These are phyloP conservation scores for Mimachlamys varia DNA, from an alignment of 2,888 invertebrate genomes.

Conservation along the genomic window DNA sequence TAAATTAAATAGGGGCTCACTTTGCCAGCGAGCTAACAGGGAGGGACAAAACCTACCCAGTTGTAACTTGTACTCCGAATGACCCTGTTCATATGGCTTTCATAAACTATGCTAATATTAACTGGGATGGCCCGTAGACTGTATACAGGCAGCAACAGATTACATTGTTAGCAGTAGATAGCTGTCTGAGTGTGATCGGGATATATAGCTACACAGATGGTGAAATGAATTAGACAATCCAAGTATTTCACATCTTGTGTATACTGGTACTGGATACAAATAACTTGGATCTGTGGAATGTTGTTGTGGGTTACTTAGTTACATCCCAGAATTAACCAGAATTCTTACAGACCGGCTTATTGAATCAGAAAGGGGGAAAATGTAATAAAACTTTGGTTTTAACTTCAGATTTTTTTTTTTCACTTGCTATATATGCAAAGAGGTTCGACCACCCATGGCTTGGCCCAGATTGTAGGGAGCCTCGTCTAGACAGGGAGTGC, in stretches of 20 bases:
- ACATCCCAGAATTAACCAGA: neutral
- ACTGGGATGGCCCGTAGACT: neutral
- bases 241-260: neutral
- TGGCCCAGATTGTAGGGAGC: neutral
- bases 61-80: slow-evolving; percentile 16
- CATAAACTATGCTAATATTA: slow-evolving; percentile 36
- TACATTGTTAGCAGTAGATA: slow-evolving; percentile 31
- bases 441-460: slow-evolving; percentile 31
- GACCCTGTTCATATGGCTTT: slow-evolving; percentile 36
- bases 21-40: neutral
- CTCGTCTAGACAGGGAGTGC: slow-evolving; percentile 1
- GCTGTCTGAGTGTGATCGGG: slow-evolving; percentile 1
- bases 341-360: slow-evolving; percentile 16
- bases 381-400: slow-evolving; percentile 24
- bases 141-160: slow-evolving; percentile 18
- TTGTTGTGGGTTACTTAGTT: neutral
- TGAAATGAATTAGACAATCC: slow-evolving; percentile 31
- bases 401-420: neutral
- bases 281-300: neutral
- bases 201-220: slow-evolving; percentile 30
- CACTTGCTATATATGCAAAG: slow-evolving; percentile 33
- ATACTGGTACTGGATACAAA: neutral
- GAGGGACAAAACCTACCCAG: slow-evolving; percentile 34
- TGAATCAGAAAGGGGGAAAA: slow-evolving; percentile 25
- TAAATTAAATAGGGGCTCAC: slow-evolving; percentile 36